Evolutionary conservation across 2,888 invertebrate species (phyloP).

Genomic region (Euproctis similis): DNA sequence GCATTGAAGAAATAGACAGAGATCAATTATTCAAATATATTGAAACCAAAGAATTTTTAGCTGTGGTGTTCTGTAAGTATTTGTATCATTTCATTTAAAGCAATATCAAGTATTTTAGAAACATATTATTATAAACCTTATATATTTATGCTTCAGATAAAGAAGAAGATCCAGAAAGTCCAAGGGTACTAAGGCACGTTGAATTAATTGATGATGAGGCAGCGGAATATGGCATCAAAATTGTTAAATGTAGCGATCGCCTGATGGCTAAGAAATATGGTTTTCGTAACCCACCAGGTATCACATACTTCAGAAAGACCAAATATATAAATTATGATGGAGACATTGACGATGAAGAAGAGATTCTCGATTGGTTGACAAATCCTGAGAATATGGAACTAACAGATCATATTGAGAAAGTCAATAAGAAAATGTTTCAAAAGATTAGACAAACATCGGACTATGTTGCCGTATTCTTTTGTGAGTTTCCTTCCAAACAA

Average conservation of each 20-base stretch:
- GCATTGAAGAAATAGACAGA: slow-evolving; percentile 91
- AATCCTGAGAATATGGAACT: slow-evolving; percentile 96
- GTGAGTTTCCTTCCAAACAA: slow-evolving; percentile 78
- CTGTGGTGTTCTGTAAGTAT: slow-evolving; percentile 93
- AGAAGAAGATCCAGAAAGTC: slow-evolving; percentile 87
- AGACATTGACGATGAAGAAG: slow-evolving; percentile 93
- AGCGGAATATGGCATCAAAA: slow-evolving; percentile 91
- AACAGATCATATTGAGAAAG: slow-evolving; percentile 93
- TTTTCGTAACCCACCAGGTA: slow-evolving; percentile 90
- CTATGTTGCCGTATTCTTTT: slow-evolving; percentile 94
- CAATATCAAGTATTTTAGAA: too few relatives aligned
- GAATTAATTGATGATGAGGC: slow-evolving; percentile 95
- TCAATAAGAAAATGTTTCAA: slow-evolving; percentile 94
- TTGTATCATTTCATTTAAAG: too few relatives aligned
- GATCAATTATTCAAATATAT: slow-evolving; percentile 89
- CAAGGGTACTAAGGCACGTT: slow-evolving; percentile 87
- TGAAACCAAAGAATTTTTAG: slow-evolving; percentile 92
- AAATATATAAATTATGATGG: slow-evolving; percentile 95
- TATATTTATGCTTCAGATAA: slow-evolving; percentile 75
- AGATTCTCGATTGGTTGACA: slow-evolving; percentile 93
- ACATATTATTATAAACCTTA: too few relatives aligned
- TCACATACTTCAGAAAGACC: slow-evolving; percentile 92
- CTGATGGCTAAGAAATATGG: slow-evolving; percentile 96
- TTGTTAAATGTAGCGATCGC: slow-evolving; percentile 90
- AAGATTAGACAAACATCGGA: slow-evolving; percentile 92